These are phyloP conservation scores for Calosoma granatense DNA, from an alignment of 1,140 invertebrate species.

Conservation along the genomic window DNA sequence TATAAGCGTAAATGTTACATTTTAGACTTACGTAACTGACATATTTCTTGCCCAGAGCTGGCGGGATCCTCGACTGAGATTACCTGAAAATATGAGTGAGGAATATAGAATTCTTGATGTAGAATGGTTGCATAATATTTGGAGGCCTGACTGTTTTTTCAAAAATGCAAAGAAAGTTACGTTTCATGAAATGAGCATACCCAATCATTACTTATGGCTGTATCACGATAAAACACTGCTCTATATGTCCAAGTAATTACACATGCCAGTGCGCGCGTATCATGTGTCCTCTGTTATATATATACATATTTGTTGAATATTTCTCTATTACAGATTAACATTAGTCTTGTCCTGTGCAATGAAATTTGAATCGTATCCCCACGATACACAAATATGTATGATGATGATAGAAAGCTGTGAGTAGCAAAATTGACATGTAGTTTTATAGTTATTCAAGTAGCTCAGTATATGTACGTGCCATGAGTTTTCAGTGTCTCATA, in stretches of 20 bases:
- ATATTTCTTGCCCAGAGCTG: slow-evolving; percentile 87
- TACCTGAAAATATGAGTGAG: slow-evolving; percentile 87
- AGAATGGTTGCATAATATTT: slow-evolving; percentile 82
- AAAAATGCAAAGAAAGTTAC: slow-evolving; percentile 90
- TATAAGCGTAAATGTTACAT: slow-evolving; percentile 5
- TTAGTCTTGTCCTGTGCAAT: slow-evolving; percentile 82
- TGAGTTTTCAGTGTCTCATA: slow-evolving; percentile 59
- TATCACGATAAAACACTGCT: slow-evolving; percentile 83
- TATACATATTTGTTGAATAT: background rate
- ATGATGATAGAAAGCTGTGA: slow-evolving; percentile 88
- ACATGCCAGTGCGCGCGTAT: too few species aligned
- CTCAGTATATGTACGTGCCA: slow-evolving; percentile 6
- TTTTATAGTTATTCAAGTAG: slow-evolving; percentile 10
- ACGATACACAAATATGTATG: slow-evolving; percentile 80
- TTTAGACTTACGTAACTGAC: slow-evolving; percentile 82
- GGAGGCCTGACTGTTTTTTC: slow-evolving; percentile 87
- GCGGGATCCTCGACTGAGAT: slow-evolving; percentile 72
- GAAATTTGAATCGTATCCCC: slow-evolving; percentile 88
- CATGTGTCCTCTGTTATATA: background rate
- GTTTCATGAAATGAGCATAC: slow-evolving; percentile 90
- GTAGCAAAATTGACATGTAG: slow-evolving; percentile 33
- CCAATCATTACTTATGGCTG: slow-evolving; percentile 85
- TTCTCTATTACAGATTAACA: slow-evolving; percentile 60
- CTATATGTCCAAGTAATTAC: slow-evolving; percentile 87
- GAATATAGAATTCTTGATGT: slow-evolving; percentile 84